phyloP scores from a whole-genome alignment of 2,113 vertebrate genomes.

The Hemicordylus capensis region DNA sequence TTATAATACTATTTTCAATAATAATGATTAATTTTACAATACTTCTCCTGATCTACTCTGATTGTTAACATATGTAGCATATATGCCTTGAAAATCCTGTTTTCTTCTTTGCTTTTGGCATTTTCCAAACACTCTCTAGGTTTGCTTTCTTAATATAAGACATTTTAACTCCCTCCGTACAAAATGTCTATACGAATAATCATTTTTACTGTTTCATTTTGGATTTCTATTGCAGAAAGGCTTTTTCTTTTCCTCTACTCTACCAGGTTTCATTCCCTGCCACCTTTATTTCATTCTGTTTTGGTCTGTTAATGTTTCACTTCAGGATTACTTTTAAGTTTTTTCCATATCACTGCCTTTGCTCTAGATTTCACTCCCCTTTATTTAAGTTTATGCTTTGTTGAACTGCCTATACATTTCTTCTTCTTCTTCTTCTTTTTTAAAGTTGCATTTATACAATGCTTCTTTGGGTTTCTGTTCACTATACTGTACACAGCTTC shows the following conservation, averaged over 20 bases:
- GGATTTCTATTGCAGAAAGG: neutral
- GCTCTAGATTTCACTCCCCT: neutral
- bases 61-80: neutral
- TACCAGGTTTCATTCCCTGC: neutral
- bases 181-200: neutral
- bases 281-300: neutral
- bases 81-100: neutral
- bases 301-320: neutral
- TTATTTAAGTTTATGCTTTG: neutral
- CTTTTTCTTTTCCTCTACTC: neutral
- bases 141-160: neutral
- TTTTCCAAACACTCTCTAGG: neutral
- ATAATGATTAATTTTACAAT: too few species aligned
- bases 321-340: neutral
- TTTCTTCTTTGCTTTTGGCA: neutral
- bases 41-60: neutral
- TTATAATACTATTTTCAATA: neutral
- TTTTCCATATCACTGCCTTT: neutral
- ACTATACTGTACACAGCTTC: neutral
- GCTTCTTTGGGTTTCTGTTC: neutral
- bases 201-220: neutral
- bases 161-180: neutral
- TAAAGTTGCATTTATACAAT: neutral
- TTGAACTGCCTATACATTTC: neutral
- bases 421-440: neutral